Evolutionary conservation across 2,113 vertebrate genomes (phyloP), one percentile per base, ranked within the genome.

Genomic region (Ammodytes dubius): DNA sequence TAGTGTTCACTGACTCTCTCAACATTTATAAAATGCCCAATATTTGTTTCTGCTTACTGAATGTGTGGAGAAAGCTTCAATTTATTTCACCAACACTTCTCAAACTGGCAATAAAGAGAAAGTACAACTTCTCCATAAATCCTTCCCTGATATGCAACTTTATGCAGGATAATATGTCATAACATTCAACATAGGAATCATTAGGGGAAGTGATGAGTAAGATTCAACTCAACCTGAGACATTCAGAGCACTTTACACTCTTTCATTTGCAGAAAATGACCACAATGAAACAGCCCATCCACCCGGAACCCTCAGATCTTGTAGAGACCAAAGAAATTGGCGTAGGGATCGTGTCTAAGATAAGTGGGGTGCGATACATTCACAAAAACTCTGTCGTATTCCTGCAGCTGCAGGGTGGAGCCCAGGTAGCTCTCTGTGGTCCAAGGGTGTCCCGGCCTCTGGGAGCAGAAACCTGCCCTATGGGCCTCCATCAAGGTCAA

Each of bases 261-360:
- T 69, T n/a, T 47, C 35, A 53, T 1, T 67, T 5, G 65, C 39
- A 17, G 47, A 46, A 43, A 72, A 84, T 50, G 35, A 50, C 2
- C 4, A 39, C 69, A 12, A 8, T 4, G 11, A 50, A 39, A 37
- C 7, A 40, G 4, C 35, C 2, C 1, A 46, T n/a, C 45, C 45
- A 6, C n/a, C 3, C 12, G 15, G 19, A 27, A 1, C 43, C 70
- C 42, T 92, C 67, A 92, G 73, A 95, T 90, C 84, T 94, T 92
- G 84, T 94, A 95, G 17, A 96, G 89, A 72, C 95, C 95, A 59
- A 96, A 96, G 81, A 94, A 95, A 78, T 94, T 95, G 69, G 52
- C 88, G 14, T 92, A 17, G 69, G 77, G 77, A 13, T 74, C 47
- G 2, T 84, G 87, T 60, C 87, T 94, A 10, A 95, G 86, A 35